Evolutionary conservation across 2,888 invertebrate genomes (phyloP).

Genomic region (Fragum fragum): DNA sequence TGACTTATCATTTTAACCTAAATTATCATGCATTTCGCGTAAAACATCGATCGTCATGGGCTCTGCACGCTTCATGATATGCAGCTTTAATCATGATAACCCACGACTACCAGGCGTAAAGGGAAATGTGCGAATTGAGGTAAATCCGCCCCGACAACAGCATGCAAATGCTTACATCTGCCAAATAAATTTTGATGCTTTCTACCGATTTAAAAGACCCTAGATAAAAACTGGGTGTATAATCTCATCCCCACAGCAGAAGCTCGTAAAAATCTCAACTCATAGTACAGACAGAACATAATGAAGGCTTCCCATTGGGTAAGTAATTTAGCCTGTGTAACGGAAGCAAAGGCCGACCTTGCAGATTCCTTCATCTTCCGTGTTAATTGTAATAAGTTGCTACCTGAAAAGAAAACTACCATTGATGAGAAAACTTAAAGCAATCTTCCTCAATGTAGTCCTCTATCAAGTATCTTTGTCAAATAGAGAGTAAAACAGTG

Average conservation of each 20-base stretch:
- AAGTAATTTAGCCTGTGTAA: neutral
- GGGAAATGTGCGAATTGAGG: neutral
- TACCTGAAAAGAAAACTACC: conserved; percentile 3
- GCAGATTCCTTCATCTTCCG: neutral
- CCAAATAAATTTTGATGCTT: no score
- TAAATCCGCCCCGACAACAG: neutral
- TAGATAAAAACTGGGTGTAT: neutral
- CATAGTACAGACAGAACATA: neutral
- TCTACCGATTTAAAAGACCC: no score
- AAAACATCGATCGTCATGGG: no score
- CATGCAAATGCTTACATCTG: neutral
- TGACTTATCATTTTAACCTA: neutral
- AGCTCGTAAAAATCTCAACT: neutral
- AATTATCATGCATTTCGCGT: neutral
- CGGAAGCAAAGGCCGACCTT: neutral
- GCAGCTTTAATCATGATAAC: neutral
- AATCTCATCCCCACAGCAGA: neutral
- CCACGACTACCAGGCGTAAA: neutral
- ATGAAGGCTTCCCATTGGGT: no score
- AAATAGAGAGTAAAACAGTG: neutral
- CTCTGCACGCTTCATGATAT: neutral
- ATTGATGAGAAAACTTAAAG: neutral
- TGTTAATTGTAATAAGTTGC: neutral
- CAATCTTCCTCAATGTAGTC: neutral
- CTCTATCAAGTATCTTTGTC: neutral